Evolutionary conservation across 1,140 invertebrate genomes (phyloP), one percentile per base, ranked within the genome.

Genomic region (Adelges cooleyi): DNA sequence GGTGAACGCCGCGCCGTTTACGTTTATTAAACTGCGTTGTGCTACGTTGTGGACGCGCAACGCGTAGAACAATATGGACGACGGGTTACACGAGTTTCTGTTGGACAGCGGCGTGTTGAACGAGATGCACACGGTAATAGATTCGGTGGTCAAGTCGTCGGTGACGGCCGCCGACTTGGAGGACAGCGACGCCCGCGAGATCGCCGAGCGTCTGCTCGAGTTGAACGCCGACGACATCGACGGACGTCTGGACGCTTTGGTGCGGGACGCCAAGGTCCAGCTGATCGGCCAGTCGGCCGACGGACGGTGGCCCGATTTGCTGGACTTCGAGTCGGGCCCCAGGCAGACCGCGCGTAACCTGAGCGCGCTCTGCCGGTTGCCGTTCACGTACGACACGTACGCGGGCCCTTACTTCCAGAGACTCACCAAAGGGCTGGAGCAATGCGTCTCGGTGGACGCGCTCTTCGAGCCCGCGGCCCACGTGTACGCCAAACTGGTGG

Each of bases 351-450:
- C 18, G 0, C 42, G 56, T 0, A 62, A 29, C 6, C 25, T 48
- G 17, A 48, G 46, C 42, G 56, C 56, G 1, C n/a, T 62, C n/a
- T 10, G 20, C 17, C 56, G 56, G 17, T 36, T 62, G 17, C 42
- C 56, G 23, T 62, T 62, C 25, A 48, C 56, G 25, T 33, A 29
- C 42, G 56, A 62, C 25, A 62, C 42, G 9, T 62, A 62, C 56
- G 3, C 25, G n/a, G 42, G 42, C 17, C 2, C 56, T 1, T 22
- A 20, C 10, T 62, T 62, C 11, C 56, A 25, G 42, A 10, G 11
- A 8, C 56, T 48, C 5, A 62, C 42, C 25, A 10, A 46, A 2
- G 42, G 56, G 1, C 18, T 62, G 25, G 42, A 27, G 2, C 40
- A 20, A 5, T 22, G 38, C 3, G 1, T 48, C 10, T 15, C 25